Base-by-base conservation (phyloP, 1,140 invertebrate species). In the Drosophila auraria region DNA sequence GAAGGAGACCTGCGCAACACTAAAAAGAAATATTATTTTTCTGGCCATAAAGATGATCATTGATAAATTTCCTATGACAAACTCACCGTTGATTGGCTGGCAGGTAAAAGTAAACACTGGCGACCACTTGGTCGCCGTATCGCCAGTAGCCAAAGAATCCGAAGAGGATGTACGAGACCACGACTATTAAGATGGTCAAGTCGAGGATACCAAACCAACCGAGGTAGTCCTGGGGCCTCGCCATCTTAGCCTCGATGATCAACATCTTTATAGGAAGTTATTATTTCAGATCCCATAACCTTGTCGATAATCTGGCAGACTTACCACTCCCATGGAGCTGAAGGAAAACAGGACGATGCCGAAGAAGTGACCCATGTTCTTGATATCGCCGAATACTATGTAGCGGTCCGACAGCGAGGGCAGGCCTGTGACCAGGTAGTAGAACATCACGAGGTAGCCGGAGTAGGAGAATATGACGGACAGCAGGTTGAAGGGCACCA, bases 311-410 rank as follows among this genome's bases (percentile, higher is more conserved):
- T 15, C 5, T 8, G 8, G 0, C 14, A 6, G 0, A 78, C 81
- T 80, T 36, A 80, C 82, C 82, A 80, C 81, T 9, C 82, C 82
- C 30, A 84, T 63, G 0, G 82, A 80, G 7, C 71, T 76, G 3
- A 66, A 44, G 5, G 81, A 63, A 17, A 83, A 83, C 0, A 83
- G 6, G 1, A 50, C 53, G 0, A 76, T 83, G 38, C 81, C 81
- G 12, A 83, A 53, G 5, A 71, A 72, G 5, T 64, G 17, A 0
- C 79, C 79, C 42, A 73, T 12, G 2, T 64, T 42, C 1, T 47
- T 4, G 0, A 57, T 6, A 2, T 40, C 3, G 0, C 40, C 71
- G 25, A 72, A 42, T 14, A 68, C 0, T 15, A 72, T 61, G 0
- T 38, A 1, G 9, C 73, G 57, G 1, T 82, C 62, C 0, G 33